These are phyloP conservation scores for Chymomyza amoena DNA, from an alignment of 2,888 invertebrate species.

Conservation along the genomic window DNA sequence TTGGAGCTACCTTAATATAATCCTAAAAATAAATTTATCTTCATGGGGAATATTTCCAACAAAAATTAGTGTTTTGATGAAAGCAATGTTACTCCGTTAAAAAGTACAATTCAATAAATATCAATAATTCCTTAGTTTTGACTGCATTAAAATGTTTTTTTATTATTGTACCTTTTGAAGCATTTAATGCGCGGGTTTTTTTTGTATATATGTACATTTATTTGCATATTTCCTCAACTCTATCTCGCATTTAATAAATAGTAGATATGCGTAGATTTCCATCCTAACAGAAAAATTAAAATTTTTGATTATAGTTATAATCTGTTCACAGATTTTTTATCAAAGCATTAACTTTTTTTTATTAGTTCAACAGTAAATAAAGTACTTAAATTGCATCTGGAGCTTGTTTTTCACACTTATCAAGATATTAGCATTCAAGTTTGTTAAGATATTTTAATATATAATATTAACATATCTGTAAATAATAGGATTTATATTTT, in stretches of 20 bases:
- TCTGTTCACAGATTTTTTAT: neutral
- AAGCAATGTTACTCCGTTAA: too few relatives aligned
- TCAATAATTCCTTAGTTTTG: conserved; percentile 21
- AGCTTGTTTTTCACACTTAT: conserved; percentile 6
- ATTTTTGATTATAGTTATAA: neutral
- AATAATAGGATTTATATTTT: conserved; percentile 55
- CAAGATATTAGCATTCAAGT: neutral
- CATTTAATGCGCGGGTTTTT: neutral
- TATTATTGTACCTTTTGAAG: neutral
- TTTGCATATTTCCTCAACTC: neutral
- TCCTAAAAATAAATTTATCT: too few relatives aligned
- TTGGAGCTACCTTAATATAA: too few relatives aligned
- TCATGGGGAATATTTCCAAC: too few relatives aligned
- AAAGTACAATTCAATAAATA: neutral
- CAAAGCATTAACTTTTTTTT: neutral
- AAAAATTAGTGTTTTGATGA: too few relatives aligned
- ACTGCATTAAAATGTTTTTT: neutral
- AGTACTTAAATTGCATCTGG: neutral
- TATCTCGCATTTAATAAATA: neutral
- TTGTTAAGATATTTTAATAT: conserved; percentile 43
- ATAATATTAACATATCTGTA: conserved; percentile 61
- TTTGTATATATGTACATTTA: neutral
- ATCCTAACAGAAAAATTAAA: neutral
- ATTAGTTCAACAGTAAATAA: neutral
- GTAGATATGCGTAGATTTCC: neutral